Percentiles rank a stretch among this genome's conserved stretches.
Conservation (phyloP, 2,888 invertebrate genomes). For the Perdita meconis region DNA sequence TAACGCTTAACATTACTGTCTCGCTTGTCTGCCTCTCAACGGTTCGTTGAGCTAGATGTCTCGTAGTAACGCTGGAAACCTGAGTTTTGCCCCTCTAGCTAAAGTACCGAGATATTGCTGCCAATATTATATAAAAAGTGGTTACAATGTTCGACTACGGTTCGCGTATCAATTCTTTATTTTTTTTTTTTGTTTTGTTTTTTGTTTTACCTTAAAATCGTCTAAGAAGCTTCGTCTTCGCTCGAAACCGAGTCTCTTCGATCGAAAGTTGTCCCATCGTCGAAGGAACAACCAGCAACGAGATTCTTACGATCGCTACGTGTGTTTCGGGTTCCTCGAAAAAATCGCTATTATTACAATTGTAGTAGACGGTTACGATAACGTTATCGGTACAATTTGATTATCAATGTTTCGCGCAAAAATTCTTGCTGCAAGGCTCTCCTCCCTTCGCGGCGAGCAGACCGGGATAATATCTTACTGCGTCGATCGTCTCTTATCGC, state of each 20-base stretch:
- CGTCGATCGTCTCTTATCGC: conserved; percentile 55
- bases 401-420: conserved; percentile 62
- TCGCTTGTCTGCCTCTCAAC: conserved; percentile 11
- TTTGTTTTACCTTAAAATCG: not conserved
- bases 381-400: conserved; percentile 61
- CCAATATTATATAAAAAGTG: conserved; percentile 39
- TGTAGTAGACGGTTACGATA: conserved; percentile 33
- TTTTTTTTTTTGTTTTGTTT: too few relatives aligned
- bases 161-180: conserved; percentile 5
- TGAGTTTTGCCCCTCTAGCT: conserved; percentile 49
- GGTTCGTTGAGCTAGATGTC: conserved; percentile 28
- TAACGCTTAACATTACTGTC: conserved; percentile 30
- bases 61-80: conserved; percentile 52
- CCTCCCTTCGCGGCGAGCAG: conserved; percentile 26
- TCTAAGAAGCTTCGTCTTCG: not conserved
- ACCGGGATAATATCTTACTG: conserved; percentile 53
- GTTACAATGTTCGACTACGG: conserved; percentile 7
- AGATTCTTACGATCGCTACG: conserved; percentile 7
- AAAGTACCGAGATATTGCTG: conserved; percentile 48
- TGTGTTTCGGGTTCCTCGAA: conserved; percentile 9
- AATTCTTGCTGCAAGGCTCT: conserved; percentile 71
- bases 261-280: not conserved
- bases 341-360: conserved; percentile 19
- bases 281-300: not conserved
- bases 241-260: conserved; percentile 3